A percentile compares a stretch with the other conserved stretches of the same genome.
These are phyloP conservation scores for Lepidonotus clava DNA, from an alignment of 2,888 invertebrate genomes.

Conservation along the genomic window DNA sequence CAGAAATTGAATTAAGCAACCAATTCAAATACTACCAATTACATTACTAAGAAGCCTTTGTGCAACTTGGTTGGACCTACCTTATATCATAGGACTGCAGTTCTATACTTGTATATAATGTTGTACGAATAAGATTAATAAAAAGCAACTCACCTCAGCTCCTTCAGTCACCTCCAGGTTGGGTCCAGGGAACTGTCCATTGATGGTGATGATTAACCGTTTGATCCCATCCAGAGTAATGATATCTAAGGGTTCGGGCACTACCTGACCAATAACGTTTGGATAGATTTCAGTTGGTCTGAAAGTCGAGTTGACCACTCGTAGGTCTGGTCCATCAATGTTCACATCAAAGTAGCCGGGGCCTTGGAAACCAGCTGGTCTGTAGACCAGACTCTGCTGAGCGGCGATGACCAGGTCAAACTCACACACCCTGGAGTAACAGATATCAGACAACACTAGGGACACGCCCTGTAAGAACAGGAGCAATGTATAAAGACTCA, in stretches of 20 bases:
- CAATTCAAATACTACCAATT: no score
- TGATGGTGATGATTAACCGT: constrained; percentile 20
- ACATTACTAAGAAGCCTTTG: no score
- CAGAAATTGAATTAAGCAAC: no score
- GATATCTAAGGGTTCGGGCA: not conserved
- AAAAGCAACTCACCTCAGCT: not conserved
- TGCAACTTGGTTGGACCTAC: no score
- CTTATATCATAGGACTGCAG: no score
- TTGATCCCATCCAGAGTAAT: constrained; percentile 30
- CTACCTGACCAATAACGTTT: not conserved
- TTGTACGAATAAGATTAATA: no score
- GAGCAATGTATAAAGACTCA: no score
- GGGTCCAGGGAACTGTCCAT: constrained; percentile 46
- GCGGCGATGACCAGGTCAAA: not conserved
- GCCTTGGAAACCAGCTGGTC: not conserved
- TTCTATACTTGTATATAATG: no score
- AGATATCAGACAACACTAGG: no score
- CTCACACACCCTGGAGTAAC: not conserved
- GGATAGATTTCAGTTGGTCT: not conserved
- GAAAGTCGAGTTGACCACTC: not conserved
- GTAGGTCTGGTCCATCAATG: not conserved
- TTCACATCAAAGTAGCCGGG: not conserved
- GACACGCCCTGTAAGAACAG: no score
- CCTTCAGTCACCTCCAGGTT: constrained; percentile 25
- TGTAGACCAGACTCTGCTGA: not conserved